These are phyloP conservation scores for Passer domesticus DNA, from an alignment of 2,113 vertebrate species.

Conservation along the genomic window DNA sequence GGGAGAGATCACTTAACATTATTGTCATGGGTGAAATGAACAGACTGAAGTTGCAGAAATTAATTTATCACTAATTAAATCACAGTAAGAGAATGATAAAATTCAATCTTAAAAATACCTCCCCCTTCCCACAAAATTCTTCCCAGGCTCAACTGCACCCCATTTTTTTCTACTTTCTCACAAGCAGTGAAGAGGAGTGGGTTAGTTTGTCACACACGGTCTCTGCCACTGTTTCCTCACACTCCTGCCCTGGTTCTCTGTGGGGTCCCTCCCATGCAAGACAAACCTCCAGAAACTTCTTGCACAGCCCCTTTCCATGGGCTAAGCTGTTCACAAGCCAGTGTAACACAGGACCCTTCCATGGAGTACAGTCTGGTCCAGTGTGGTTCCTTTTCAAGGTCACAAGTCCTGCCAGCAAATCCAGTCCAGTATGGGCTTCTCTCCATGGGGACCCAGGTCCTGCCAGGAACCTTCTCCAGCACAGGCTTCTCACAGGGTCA, in stretches of 20 bases:
- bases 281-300: background rate
- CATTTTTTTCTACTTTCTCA: background rate
- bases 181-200: background rate
- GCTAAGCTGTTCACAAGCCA: background rate
- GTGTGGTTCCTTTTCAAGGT: background rate
- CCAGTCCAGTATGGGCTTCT: background rate
- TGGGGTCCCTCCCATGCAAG: background rate
- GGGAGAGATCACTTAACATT: background rate
- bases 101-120: background rate
- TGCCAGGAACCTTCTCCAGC: background rate
- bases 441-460: background rate
- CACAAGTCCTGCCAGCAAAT: background rate
- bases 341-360: background rate
- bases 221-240: background rate
- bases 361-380: background rate
- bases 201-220: background rate
- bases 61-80: background rate
- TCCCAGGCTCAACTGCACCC: background rate
- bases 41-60: background rate
- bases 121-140: background rate
- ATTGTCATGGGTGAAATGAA: background rate
- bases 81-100: background rate
- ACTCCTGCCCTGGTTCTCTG: background rate
- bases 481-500: background rate
- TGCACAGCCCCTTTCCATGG: background rate